Percentiles rank a stretch among this genome's conserved stretches.
phyloP scores from a whole-genome alignment of 1,140 invertebrate genomes.

The Drosophila sturtevanti region DNA sequence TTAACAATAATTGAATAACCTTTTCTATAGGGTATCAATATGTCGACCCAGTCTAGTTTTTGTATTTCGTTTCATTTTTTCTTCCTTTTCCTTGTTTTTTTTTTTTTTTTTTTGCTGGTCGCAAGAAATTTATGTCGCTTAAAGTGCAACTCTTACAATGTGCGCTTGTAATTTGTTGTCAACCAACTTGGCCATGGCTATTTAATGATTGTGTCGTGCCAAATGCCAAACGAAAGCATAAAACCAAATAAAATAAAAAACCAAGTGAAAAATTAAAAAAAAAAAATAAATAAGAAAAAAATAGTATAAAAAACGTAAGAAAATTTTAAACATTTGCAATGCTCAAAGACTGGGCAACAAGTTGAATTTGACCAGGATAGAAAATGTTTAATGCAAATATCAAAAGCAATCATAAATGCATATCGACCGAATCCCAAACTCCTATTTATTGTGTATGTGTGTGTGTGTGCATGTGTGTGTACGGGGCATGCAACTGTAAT shows the following conservation, averaged over 20 bases:
- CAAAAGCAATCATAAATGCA: conserved; percentile 75
- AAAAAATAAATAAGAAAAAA: too few relatives aligned
- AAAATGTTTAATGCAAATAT: conserved; percentile 58
- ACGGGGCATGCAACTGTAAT: conserved; percentile 54
- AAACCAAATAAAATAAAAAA: not conserved
- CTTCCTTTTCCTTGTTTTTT: conserved; percentile 22
- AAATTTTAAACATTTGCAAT: conserved; percentile 20
- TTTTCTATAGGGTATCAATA: too few relatives aligned
- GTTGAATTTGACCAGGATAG: conserved; percentile 7
- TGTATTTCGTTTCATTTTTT: not conserved
- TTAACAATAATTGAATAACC: too few relatives aligned
- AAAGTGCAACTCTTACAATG: conserved; percentile 79
- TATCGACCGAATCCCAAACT: conserved; percentile 44
- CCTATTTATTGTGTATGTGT: not conserved
- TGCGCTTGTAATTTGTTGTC: conserved; percentile 78
- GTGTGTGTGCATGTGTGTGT: not conserved
- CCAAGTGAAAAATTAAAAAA: conserved; percentile 3
- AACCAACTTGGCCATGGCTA: conserved; percentile 74
- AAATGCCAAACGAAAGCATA: conserved; percentile 29
- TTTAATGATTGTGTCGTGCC: conserved; percentile 80
- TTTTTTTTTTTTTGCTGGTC: conserved; percentile 42
- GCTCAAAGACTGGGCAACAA: conserved; percentile 35
- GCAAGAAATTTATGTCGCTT: conserved; percentile 80
- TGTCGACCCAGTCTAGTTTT: too few relatives aligned
- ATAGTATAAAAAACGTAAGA: conserved; percentile 32